Base-by-base conservation (phyloP, 2,888 invertebrate species). In the Nomada hirtipes region DNA sequence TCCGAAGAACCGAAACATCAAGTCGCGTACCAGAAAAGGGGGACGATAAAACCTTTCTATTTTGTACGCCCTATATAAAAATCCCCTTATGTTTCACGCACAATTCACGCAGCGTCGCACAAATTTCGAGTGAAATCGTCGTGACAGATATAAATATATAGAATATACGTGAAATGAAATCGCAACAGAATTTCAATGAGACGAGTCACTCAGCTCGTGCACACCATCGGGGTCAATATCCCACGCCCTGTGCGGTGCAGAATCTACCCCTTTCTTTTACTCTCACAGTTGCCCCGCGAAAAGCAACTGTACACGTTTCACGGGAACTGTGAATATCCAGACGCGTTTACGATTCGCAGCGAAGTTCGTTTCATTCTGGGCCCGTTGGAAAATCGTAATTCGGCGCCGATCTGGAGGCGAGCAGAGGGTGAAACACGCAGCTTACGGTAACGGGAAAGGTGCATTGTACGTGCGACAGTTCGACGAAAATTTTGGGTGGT, bases 131-230 rank as follows among this genome's bases (percentile, higher is more conserved):
- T 15, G 29, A 20, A 59, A 70, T 70, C 69, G 11, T 26, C n/a
- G 20, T 13, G 26, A 3, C 4, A 7, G n/a, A 47, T 44, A 4
- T 4, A 36, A 36, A 36, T 36, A 7, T 7, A 4, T 36, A 4
- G 36, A 36, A 36, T 50, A 59, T 29, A 50, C 59, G n/a, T 2
- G 20, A 59, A 70, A 70, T n/a, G 57, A 50, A 70, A 70, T 59
- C n/a, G 59, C 59, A 2, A 7, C 68, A 18, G 18, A 53, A 55
- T 55, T 18, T 42, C 18, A 23, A 18, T 18, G 68, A 10, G 1
- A 68, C 55, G 55, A 44, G 68, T 15, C 9, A 0, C 42, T 23
- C 15, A 55, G 18, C 13, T 13, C n/a, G n/a, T 15, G 57, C 44
- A n/a, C 26, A 57, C 57, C 1, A 15, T 9, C 7, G 10, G 18